These are phyloP conservation scores for Hylia prasina DNA, from an alignment of 2,113 vertebrate species.

Conservation along the genomic window DNA sequence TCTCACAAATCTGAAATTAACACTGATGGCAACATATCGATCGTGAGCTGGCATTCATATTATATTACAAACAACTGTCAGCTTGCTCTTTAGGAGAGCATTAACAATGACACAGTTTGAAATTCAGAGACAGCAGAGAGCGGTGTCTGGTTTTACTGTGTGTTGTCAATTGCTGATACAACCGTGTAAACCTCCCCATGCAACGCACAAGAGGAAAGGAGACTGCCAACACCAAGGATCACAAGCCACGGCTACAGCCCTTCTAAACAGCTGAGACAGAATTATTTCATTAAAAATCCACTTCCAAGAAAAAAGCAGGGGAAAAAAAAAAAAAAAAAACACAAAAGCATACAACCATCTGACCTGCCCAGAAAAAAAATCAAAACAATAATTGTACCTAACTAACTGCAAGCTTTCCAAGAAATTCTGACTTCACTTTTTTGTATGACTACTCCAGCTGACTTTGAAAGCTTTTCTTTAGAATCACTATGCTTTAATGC, in stretches of 20 bases:
- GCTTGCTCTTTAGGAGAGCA: not conserved
- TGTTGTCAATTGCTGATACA: not conserved
- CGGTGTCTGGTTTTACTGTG: rapidly evolving
- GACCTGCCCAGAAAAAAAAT: not conserved
- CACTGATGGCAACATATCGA: not conserved
- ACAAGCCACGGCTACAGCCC: not conserved
- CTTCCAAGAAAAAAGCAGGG: not conserved
- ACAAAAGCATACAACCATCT: not conserved
- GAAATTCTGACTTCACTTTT: not conserved
- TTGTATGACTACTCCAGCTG: not conserved
- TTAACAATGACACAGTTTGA: not conserved
- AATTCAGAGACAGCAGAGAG: not conserved
- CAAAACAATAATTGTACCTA: not conserved
- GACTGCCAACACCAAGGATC: not conserved
- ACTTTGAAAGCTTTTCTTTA: not conserved
- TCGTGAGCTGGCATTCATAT: not conserved
- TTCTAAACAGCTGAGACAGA: not conserved
- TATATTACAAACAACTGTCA: not conserved
- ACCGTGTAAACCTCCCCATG: rapidly evolving
- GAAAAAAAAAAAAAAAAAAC: not conserved
- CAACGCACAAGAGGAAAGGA: not conserved
- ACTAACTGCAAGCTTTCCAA: not conserved
- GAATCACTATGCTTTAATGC: not conserved
- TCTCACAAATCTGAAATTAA: not conserved
- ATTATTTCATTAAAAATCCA: not conserved